Evolutionary conservation across 2,797 vertebrate genomes (phyloP).

Genomic region (Oreochromis grahami): DNA sequence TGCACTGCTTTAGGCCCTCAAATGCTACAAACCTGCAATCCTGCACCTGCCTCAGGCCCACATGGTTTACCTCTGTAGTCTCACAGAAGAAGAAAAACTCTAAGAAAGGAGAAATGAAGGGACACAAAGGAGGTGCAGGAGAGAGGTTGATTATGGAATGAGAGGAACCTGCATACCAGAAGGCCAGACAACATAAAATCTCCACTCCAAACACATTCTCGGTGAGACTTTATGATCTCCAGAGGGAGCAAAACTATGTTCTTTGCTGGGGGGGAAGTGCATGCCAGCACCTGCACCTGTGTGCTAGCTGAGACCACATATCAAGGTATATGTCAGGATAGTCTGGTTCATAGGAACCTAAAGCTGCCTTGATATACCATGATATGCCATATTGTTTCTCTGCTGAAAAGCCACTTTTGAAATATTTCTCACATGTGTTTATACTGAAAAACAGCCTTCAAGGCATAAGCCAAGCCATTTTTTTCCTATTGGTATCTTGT

Average conservation of each 20-base stretch:
- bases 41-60: slow-evolving; percentile 60
- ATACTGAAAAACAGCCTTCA: slow-evolving; percentile 1
- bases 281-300: slow-evolving; percentile 69
- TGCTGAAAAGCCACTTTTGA: neutral
- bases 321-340: slow-evolving; percentile 3
- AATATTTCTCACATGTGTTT: neutral
- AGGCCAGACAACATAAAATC: slow-evolving; percentile 32
- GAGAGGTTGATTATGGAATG: neutral
- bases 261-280: slow-evolving; percentile 14
- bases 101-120: neutral
- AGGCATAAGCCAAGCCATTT: neutral
- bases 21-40: slow-evolving; percentile 70
- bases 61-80: slow-evolving; percentile 29
- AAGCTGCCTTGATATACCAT: neutral
- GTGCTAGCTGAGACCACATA: slow-evolving; percentile 16
- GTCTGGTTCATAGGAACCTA: neutral
- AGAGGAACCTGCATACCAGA: slow-evolving; percentile 52
- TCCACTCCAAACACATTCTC: slow-evolving; percentile 42
- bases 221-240: slow-evolving; percentile 36
- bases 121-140: neutral
- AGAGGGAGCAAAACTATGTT: slow-evolving; percentile 31
- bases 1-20: slow-evolving; percentile 12
- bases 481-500: neutral
- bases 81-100: neutral
- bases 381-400: neutral